Evolutionary conservation across 2,797 vertebrate species (phyloP).

Genomic region (Poecile montanus): DNA sequence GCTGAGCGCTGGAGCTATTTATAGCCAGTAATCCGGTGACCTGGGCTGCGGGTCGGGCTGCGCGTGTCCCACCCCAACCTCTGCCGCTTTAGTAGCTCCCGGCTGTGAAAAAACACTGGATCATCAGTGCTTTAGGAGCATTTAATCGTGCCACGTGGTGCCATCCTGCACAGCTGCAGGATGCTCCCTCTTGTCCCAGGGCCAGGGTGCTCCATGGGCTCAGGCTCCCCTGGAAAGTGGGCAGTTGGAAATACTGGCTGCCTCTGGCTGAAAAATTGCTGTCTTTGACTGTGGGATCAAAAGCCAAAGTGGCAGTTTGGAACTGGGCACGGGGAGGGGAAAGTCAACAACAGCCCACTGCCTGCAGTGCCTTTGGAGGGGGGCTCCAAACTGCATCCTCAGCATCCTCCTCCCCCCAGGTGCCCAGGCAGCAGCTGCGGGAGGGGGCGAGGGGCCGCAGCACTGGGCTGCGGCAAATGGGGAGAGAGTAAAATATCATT

Average conservation of each 20-base stretch:
- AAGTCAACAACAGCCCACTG: rapidly evolving
- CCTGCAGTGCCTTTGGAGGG: background rate
- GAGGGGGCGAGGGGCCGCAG: background rate
- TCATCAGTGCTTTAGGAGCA: rapidly evolving
- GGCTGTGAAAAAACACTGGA: background rate
- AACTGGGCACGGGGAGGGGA: rapidly evolving
- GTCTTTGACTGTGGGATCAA: background rate
- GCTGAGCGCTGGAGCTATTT: background rate
- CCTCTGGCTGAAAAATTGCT: background rate
- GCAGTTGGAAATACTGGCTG: rapidly evolving
- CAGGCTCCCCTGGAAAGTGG: background rate
- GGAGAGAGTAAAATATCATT: conserved; percentile 79
- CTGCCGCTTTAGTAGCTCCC: background rate
- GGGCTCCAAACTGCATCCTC: rapidly evolving
- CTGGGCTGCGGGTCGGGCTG: conserved; percentile 7
- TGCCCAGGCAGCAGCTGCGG: background rate
- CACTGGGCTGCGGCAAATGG: background rate
- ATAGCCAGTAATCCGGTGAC: conserved; percentile 38
- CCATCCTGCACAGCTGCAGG: background rate
- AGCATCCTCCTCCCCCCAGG: background rate
- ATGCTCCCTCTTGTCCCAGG: background rate
- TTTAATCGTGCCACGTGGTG: rapidly evolving
- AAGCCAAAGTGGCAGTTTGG: background rate
- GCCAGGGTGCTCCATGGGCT: rapidly evolving
- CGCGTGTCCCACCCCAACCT: background rate